A percentile compares a stretch with the other conserved stretches of the same genome.
Conservation (phyloP, 1,140 invertebrate species). For the Saxidomus purpurata region DNA sequence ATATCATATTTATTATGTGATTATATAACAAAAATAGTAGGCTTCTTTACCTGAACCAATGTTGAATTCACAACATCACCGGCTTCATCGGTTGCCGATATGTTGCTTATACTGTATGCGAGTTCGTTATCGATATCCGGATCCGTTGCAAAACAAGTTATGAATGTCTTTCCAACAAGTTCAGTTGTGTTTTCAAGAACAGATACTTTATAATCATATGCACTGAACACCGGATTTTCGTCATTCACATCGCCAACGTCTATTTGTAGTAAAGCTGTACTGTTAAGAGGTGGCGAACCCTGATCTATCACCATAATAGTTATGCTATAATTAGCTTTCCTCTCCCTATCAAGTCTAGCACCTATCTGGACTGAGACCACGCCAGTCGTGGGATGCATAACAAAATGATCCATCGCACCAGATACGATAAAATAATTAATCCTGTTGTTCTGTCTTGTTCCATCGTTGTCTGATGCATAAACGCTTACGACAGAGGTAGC, state of each 20-base stretch:
- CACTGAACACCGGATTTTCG: background rate
- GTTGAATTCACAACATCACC: background rate
- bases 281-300: conserved; percentile 25
- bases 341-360: background rate
- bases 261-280: background rate
- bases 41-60: conserved; percentile 10
- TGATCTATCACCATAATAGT: conserved; percentile 31
- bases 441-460: conserved; percentile 14
- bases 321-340: background rate
- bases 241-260: conserved; percentile 45
- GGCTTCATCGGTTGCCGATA: background rate
- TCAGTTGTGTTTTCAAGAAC: conserved; percentile 5
- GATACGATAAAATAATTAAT: conserved; percentile 26
- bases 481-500: background rate
- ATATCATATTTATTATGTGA: too few relatives aligned
- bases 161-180: background rate
- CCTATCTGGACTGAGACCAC: conserved; percentile 23
- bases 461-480: conserved; percentile 31
- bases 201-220: background rate
- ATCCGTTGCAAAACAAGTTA: background rate
- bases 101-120: background rate
- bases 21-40: too few relatives aligned
- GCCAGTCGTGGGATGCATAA: conserved; percentile 16
- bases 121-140: background rate
- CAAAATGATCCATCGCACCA: conserved; percentile 44